These are phyloP conservation scores for Marronus borbonicus DNA, from an alignment of 2,888 invertebrate genomes.

Conservation along the genomic window DNA sequence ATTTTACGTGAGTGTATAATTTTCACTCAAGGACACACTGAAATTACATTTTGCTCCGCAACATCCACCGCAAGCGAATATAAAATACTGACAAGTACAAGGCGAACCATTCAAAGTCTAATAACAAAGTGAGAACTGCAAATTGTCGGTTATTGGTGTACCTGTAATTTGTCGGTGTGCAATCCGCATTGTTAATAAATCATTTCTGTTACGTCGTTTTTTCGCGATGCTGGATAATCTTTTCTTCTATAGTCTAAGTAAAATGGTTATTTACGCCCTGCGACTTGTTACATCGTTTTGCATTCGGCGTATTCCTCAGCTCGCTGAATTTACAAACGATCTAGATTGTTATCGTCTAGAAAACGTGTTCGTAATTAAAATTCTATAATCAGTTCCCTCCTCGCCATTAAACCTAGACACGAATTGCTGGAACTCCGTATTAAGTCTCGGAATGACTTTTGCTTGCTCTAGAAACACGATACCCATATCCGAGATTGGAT, in stretches of 20 bases:
- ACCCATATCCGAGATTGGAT: slow-evolving; percentile 24
- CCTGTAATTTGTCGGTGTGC: no score
- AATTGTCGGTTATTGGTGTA: no score
- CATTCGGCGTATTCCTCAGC: not conserved
- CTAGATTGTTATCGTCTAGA: slow-evolving; percentile 3
- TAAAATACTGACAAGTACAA: not conserved
- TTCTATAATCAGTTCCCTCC: slow-evolving; percentile 4
- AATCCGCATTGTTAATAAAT: no score
- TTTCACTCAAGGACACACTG: not conserved
- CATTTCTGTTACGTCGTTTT: no score
- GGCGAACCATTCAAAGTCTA: no score
- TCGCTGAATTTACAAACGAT: not conserved
- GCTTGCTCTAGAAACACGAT: slow-evolving; percentile 25
- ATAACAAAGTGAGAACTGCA: no score
- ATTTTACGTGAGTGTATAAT: slow-evolving; percentile 9
- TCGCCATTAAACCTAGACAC: not conserved
- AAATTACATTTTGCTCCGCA: not conserved
- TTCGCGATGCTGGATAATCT: no score
- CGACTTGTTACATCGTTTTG: not conserved
- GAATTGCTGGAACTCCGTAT: not conserved
- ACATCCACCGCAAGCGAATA: not conserved
- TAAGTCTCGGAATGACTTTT: slow-evolving; percentile 24
- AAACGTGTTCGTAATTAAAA: slow-evolving; percentile 27
- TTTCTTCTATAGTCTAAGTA: no score
- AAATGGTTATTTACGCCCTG: no score